Conservation (phyloP, 2,888 invertebrate genomes). For the Noctua janthina region DNA sequence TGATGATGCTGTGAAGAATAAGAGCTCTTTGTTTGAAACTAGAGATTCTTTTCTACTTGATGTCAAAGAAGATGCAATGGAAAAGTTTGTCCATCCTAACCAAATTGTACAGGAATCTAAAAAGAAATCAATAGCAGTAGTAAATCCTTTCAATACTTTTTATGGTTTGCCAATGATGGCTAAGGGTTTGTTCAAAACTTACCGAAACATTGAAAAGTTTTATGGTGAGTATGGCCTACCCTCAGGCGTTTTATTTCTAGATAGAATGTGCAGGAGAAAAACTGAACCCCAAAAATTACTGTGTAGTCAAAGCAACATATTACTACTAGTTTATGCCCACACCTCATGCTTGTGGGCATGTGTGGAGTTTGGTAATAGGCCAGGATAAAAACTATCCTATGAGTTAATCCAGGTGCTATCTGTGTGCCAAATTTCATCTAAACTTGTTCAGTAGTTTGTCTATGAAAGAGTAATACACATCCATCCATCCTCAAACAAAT, state of each 20-base stretch:
- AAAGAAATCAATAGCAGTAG: conserved; percentile 44
- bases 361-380: too few species aligned
- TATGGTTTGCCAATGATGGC: conserved; percentile 95
- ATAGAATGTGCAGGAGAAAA: not conserved
- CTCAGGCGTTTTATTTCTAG: not conserved
- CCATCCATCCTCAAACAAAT: too few species aligned
- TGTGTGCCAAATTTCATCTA: too few species aligned
- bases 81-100: conserved; percentile 60
- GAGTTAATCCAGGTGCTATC: too few species aligned
- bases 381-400: too few species aligned
- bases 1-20: conserved; percentile 72
- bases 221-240: conserved; percentile 92
- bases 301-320: not conserved
- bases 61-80: conserved; percentile 79
- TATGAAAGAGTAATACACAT: too few species aligned
- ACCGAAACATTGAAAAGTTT: conserved; percentile 94
- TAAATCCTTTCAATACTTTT: conserved; percentile 85
- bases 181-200: conserved; percentile 92
- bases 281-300: not conserved
- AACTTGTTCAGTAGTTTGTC: too few species aligned
- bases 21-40: conserved; percentile 79
- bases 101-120: conserved; percentile 46
- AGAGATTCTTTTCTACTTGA: conserved; percentile 86
- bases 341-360: too few species aligned
- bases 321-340: too few species aligned